These are phyloP conservation scores for Pomacea maculata DNA, from an alignment of 1,140 invertebrate species.

Conservation along the genomic window DNA sequence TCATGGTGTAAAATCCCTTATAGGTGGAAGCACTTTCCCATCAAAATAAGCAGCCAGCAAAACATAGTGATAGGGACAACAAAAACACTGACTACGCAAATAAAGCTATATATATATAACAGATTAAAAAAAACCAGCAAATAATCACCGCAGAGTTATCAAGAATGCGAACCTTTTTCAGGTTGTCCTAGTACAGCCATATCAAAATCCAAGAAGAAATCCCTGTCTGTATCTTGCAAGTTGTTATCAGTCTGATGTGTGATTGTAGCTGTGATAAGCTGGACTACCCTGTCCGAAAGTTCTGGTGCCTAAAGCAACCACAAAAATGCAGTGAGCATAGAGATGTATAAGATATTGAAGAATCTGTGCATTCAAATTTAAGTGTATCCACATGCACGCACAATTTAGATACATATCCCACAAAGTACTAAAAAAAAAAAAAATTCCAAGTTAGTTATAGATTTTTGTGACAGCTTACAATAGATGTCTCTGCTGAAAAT, in stretches of 20 bases:
- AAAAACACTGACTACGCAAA: too few species aligned
- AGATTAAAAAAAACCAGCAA: neutral
- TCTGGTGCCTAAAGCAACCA: too few species aligned
- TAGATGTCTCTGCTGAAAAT: slow-evolving; percentile 18
- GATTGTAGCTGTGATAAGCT: slow-evolving; percentile 43
- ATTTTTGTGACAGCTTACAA: neutral
- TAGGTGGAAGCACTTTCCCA: too few species aligned
- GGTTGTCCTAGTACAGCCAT: slow-evolving; percentile 43
- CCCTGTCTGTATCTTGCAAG: slow-evolving; percentile 27
- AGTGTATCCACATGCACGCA: too few species aligned
- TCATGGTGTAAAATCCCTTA: too few species aligned
- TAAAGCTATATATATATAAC: neutral
- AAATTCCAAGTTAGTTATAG: neutral
- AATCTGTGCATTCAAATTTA: too few species aligned
- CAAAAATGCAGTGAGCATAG: too few species aligned
- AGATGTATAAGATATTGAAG: too few species aligned
- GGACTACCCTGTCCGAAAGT: slow-evolving; percentile 16
- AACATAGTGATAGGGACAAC: too few species aligned
- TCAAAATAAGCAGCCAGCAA: too few species aligned
- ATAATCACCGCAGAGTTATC: neutral
- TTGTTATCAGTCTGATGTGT: slow-evolving; percentile 31
- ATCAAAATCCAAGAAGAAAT: slow-evolving; percentile 49
- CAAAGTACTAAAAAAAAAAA: too few species aligned
- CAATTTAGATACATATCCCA: too few species aligned
- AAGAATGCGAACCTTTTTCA: slow-evolving; percentile 23